phyloP scores from a whole-genome alignment of 2,888 invertebrate species.

The Mythimna pallens region DNA sequence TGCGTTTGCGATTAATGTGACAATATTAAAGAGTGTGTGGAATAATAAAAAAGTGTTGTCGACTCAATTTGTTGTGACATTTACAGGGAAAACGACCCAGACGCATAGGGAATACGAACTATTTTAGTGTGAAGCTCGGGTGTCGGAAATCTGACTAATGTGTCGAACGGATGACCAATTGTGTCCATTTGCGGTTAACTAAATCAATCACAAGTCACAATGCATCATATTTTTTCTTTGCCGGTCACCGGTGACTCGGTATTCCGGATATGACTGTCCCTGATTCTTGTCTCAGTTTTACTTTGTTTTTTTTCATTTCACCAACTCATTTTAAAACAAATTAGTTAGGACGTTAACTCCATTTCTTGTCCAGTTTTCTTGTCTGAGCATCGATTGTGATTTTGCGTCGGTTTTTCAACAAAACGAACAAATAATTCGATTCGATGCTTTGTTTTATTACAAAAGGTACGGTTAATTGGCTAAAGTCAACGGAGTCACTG shows the following conservation, averaged over 20 bases:
- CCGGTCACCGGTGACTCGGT: slow-evolving; percentile 66
- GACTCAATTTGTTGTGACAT: slow-evolving; percentile 55
- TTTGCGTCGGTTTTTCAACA: slow-evolving; percentile 64
- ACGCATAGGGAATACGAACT: slow-evolving; percentile 2
- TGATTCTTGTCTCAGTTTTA: slow-evolving; percentile 65
- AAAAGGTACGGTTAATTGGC: slow-evolving; percentile 74
- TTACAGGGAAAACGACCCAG: slow-evolving; percentile 15
- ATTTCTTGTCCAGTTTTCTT: slow-evolving; percentile 70
- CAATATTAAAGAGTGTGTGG: slow-evolving; percentile 72
- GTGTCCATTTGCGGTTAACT: slow-evolving; percentile 77
- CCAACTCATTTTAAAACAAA: slow-evolving; percentile 84
- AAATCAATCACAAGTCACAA: slow-evolving; percentile 76
- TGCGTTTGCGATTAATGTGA: slow-evolving; percentile 72
- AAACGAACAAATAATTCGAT: slow-evolving; percentile 70
- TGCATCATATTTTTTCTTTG: slow-evolving; percentile 65
- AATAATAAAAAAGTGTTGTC: slow-evolving; percentile 66
- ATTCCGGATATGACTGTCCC: slow-evolving; percentile 81
- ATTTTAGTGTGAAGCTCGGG: slow-evolving; percentile 36
- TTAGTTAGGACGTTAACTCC: slow-evolving; percentile 79
- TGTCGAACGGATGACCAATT: slow-evolving; percentile 71
- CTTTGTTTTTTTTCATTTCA: slow-evolving; percentile 73
- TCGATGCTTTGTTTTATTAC: slow-evolving; percentile 68
- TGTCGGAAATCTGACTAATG: slow-evolving; percentile 50
- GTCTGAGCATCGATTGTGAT: slow-evolving; percentile 60
- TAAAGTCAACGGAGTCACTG: slow-evolving; percentile 70